These are phyloP conservation scores for Zoroaster sp. DNA, from an alignment of 53 echinoderm and acorn worm genomes.

Conservation along the genomic window DNA sequence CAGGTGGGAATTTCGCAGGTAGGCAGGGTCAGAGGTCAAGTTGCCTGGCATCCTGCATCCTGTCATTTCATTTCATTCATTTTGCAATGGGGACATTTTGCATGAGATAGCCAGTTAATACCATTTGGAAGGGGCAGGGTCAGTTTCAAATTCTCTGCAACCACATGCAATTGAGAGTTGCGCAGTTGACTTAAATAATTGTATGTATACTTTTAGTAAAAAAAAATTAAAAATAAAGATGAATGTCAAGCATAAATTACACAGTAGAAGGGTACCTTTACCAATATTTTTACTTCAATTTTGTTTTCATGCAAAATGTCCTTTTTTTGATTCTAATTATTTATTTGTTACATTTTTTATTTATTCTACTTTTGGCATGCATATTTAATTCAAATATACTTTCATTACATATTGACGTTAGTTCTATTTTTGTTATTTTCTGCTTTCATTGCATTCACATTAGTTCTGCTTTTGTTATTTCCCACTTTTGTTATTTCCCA, in stretches of 20 bases:
- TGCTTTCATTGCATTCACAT: neutral
- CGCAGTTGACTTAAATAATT: too few relatives aligned
- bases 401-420: too few relatives aligned
- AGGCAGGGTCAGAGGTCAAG: conserved; percentile 56
- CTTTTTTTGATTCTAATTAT: too few relatives aligned
- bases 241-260: too few relatives aligned
- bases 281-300: neutral
- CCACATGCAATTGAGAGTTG: too few relatives aligned
- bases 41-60: conserved; percentile 44
- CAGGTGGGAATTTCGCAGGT: conserved; percentile 67
- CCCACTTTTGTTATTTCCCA: neutral
- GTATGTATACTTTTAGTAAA: too few relatives aligned
- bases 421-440: neutral
- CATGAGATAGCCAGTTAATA: neutral
- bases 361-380: too few relatives aligned
- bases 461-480: neutral
- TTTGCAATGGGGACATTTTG: neutral
- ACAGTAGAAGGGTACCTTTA: too few relatives aligned
- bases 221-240: too few relatives aligned
- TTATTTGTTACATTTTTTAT: too few relatives aligned
- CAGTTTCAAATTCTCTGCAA: too few relatives aligned
- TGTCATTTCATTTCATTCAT: conserved; percentile 20
- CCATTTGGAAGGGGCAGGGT: neutral
- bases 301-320: neutral
- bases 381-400: too few relatives aligned